Evolutionary conservation across 2,113 vertebrate species (phyloP), one percentile per base, ranked within the genome.

Genomic region (Pogonocichla stellata): DNA sequence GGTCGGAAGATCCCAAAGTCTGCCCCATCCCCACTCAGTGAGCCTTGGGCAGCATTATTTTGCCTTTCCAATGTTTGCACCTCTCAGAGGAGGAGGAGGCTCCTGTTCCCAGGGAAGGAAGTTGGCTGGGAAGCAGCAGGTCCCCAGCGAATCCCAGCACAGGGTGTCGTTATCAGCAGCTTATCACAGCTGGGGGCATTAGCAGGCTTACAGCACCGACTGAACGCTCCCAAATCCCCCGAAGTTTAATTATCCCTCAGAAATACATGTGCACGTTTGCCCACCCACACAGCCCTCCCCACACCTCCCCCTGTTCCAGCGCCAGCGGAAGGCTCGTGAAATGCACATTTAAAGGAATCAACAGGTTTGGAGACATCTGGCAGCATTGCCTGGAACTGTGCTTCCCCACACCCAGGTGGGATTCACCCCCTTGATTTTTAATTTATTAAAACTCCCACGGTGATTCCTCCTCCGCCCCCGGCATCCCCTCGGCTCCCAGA

Each of bases 121-220:
- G 61, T 26, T 74, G 73, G 83, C 67, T 40, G 81, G 84, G 93
- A 90, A 74, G 83, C 92, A 91, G 96, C 83, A 10, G 77, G 96
- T 94, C 92, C 83, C 80, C 93, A 84, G 80, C 4, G 80, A 90
- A 80, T 83, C 78, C 91, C 14, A 20, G 82, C 88, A 5, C 90
- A 90, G 90, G 94, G 90, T 90, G 92, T 93, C 90, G 93, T 96
- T 95, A 97, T 95, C 96, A 94, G 88, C 92, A 89, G 96, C 93
- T 97, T 93, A 96, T 96, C 95, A 79, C 95, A 92, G 90, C 86
- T 92, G 92, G 90, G 92, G 91, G 95, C 94, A 96, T 96, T 97
- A 97, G 81, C 90, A 91, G 95, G 86, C 92, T 97, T 96, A 93
- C 80, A 70, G 93, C 90, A 88, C 90, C 33, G 17, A 66, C 92